Conservation (phyloP, 2,797 vertebrate genomes). For the Phaenicophaeus curvirostris region DNA sequence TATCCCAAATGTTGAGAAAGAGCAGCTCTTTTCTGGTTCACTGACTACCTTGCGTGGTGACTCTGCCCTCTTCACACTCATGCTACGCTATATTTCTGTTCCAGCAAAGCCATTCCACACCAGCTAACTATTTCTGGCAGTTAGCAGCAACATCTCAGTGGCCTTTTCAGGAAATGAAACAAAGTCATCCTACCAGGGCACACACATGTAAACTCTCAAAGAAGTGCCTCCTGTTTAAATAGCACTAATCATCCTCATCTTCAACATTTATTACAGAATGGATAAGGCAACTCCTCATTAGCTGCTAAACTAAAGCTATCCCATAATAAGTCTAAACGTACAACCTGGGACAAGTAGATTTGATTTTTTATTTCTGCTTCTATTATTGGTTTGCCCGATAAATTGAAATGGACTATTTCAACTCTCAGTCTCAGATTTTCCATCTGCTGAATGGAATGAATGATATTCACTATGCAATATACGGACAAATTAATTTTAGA, state of each 20-base stretch:
- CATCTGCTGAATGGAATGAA: not conserved
- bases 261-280: not conserved
- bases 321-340: not conserved
- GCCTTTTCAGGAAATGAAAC: not conserved
- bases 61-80: not conserved
- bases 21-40: not conserved
- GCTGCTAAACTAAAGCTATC: not conserved
- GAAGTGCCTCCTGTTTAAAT: not conserved
- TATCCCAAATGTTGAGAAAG: rapidly evolving
- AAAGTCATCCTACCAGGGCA: not conserved
- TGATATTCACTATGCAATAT: not conserved
- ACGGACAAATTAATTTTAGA: not conserved
- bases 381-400: not conserved
- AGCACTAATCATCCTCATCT: not conserved
- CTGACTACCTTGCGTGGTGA: not conserved
- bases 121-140: not conserved
- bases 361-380: not conserved
- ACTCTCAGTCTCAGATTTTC: not conserved
- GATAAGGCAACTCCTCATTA: not conserved
- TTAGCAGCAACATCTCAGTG: not conserved
- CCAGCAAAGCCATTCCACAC: not conserved
- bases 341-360: not conserved
- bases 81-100: not conserved
- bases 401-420: not conserved
- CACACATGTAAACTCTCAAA: not conserved